Evolutionary conservation across 2,888 invertebrate genomes (phyloP).

Genomic region (Andricus quercusramuli): DNA sequence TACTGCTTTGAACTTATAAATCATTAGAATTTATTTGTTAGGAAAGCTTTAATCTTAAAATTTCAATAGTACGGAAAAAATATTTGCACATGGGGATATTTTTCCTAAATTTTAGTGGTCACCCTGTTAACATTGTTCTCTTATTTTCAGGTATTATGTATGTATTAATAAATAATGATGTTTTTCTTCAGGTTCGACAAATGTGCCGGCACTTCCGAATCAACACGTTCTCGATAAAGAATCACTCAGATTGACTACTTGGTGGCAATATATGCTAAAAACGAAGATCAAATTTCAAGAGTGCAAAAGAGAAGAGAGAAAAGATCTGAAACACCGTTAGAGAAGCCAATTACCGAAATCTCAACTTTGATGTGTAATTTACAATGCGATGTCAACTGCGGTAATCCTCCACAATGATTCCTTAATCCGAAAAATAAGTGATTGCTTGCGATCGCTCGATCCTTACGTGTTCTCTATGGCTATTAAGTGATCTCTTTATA

Average conservation of each 20-base stretch:
- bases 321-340: conserved; percentile 64
- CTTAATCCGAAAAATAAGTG: conserved; percentile 42
- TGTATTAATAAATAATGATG: background rate
- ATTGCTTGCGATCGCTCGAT: conserved; percentile 17
- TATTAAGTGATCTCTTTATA: background rate
- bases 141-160: too few species aligned
- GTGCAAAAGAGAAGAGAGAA: conserved; percentile 51
- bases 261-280: conserved; percentile 80
- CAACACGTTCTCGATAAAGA: conserved; percentile 87
- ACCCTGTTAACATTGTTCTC: too few species aligned
- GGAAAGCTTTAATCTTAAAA: too few species aligned
- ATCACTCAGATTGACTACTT: conserved; percentile 80
- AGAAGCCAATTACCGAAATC: conserved; percentile 56
- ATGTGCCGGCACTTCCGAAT: conserved; percentile 97
- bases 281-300: conserved; percentile 62
- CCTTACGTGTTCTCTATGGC: background rate
- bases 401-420: background rate
- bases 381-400: background rate
- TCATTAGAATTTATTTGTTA: too few species aligned
- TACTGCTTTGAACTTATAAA: too few species aligned
- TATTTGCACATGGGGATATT: too few species aligned
- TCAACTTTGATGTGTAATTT: conserved; percentile 39
- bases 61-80: too few species aligned
- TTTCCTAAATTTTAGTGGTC: too few species aligned
- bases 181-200: conserved; percentile 89